Base-by-base conservation (phyloP, 2,888 invertebrate species). In the Athrips mouffetella region DNA sequence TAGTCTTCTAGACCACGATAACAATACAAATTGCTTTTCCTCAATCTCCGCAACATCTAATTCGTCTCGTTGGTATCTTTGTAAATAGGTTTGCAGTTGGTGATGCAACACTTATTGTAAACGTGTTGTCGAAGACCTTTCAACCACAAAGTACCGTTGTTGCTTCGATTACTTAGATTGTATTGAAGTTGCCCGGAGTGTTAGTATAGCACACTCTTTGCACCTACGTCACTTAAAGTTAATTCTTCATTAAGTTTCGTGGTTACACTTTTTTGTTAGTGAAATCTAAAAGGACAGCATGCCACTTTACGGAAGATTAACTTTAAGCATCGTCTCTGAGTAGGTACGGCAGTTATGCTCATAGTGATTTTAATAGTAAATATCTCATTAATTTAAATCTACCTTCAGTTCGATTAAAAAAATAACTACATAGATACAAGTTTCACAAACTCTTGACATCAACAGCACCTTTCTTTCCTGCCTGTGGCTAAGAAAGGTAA, bases 381-480 rank as follows among this genome's bases (percentile, higher is more conserved):
- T n/a, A n/a, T n/a, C n/a, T n/a, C n/a, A n/a, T n/a, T n/a, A n/a
- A n/a, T n/a, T n/a, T n/a, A n/a, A n/a, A n/a, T n/a, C n/a, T n/a
- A n/a, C n/a, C 4, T 10, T 37, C 5, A 1, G 10, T 18, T 37
- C 20, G 7, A n/a, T 16, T 2, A 2, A 21, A 20, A 20, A 37
- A 3, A 6, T 3, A 11, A 21, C 6, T 18, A 18, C 18, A 37
- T 18, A 21, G 37, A 37, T 11, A 21, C n/a, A 21, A 21, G 37
- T 21, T 11, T 11, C n/a, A 21, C 25, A 13, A 8, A 40, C 40
- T 25, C 40, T 40, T 41, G 33, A 33, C 41, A 33, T 41, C 41
- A 33, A 31, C 10, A 55, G 45, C 48, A 50, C 59, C 59, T 63
- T 65, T 59, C 62, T 60, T 59, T 64, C 59, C 57, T 57, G 58